phyloP scores from a whole-genome alignment of 2,797 vertebrate genomes.

The Sebastes trivittatus region DNA sequence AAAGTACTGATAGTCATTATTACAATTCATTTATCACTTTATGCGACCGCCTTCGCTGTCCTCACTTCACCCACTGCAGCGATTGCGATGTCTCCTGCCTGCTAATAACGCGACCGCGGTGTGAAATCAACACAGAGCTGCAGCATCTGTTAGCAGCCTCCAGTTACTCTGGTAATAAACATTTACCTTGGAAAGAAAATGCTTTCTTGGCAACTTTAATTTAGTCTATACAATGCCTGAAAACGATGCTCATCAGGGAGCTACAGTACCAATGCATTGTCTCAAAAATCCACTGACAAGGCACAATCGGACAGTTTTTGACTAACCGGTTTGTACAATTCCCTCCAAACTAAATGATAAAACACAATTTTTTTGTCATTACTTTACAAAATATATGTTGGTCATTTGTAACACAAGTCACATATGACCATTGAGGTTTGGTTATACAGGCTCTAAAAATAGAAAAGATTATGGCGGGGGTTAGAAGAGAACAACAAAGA shows the following conservation, averaged over 20 bases:
- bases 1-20: constrained; percentile 39
- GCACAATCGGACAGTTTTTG: background rate
- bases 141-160: constrained; percentile 40
- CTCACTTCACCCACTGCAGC: constrained; percentile 18
- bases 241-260: background rate
- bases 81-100: constrained; percentile 1
- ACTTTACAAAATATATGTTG: background rate
- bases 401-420: background rate
- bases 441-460: background rate
- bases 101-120: constrained; percentile 38
- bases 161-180: background rate
- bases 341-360: background rate
- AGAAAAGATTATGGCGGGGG: background rate
- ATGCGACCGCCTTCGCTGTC: background rate
- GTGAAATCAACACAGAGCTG: constrained; percentile 46
- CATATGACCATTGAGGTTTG: background rate
- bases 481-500: background rate
- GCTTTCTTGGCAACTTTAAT: background rate
- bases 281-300: background rate
- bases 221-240: background rate
- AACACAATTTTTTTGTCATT: background rate
- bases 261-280: background rate
- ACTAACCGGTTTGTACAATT: background rate
- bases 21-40: constrained; percentile 36
- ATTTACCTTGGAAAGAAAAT: background rate